These are phyloP conservation scores for Loriculus beryllinus DNA, from an alignment of 2,797 vertebrate species.

Conservation along the genomic window DNA sequence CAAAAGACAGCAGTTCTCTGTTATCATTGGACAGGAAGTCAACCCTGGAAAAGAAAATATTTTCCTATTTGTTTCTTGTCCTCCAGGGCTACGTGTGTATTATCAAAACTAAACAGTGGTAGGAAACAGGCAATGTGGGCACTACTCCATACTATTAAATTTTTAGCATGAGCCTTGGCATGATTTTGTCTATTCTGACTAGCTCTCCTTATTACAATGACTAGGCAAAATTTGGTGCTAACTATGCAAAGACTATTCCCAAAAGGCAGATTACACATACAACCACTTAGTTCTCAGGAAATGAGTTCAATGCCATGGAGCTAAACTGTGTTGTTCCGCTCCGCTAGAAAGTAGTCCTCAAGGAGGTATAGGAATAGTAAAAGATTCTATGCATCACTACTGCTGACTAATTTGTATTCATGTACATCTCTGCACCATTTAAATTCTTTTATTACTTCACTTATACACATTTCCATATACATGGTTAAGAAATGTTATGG, in stretches of 20 bases:
- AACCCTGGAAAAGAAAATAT: neutral
- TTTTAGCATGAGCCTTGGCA: neutral
- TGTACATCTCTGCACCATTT: neutral
- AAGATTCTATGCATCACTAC: neutral
- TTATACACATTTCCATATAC: neutral
- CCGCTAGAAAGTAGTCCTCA: neutral
- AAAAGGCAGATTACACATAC: neutral
- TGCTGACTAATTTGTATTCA: neutral
- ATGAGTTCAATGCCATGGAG: neutral
- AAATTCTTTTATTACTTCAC: neutral
- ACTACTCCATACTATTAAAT: neutral
- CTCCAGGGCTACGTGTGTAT: neutral
- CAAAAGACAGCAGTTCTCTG: neutral
- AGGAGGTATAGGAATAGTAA: neutral
- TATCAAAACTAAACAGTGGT: neutral
- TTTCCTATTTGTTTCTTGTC: neutral
- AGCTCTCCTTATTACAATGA: neutral
- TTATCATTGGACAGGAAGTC: neutral
- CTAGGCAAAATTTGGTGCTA: neutral
- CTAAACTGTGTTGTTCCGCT: neutral
- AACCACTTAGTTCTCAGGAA: neutral
- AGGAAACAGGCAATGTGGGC: neutral
- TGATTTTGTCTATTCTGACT: neutral
- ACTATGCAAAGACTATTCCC: neutral
- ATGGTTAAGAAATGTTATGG: neutral